Base-by-base conservation (phyloP, 2,888 invertebrate species). In the Galerucella nymphaeae region DNA sequence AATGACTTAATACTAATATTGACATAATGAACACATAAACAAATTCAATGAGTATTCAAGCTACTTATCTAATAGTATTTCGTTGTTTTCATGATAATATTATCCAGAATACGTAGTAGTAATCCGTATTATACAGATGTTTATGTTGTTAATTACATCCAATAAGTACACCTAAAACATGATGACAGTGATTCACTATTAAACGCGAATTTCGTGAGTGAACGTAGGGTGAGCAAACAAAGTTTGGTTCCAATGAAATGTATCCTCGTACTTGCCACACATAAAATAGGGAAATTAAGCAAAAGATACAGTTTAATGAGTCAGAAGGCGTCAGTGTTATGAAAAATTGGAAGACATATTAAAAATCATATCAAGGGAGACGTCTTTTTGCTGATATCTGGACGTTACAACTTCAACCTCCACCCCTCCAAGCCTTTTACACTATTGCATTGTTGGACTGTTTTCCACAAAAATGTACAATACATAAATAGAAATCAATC, bases 91-190 rank as follows among this genome's bases (percentile, higher is more conserved):
- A 10, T 53, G 53, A 53, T 18, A 8, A 30, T 30, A 13, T 45
- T 45, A 45, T 45, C 45, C 45, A 45, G 14, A 45, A 45, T 53
- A 53, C 53, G 16, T 53, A 16, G 18, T 18, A 53, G 9, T 53
- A 53, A 53, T 53, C 53, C 16, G 18, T 53, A 53, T 53, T 53
- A 53, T 18, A 53, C 18, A 53, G 9, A 53, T 53, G 53, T 53
- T 18, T 53, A 16, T 16, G 53, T 53, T 10, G 16, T 53, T 10
- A 18, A 18, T 53, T 53, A 2, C 18, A 53, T 53, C 53, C 53
- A 53, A 53, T 53, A 3, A 53, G 16, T 53, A 18, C 53, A 16
- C 53, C 16, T 16, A 18, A 18, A 18, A 53, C 16, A 53, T 53
- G 9, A 53, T 16, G 18, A 53, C 18, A 16, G 18, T 53, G 18